Percentiles rank a stretch among this genome's conserved stretches.
Conservation (phyloP, 2,888 invertebrate species). For the Belgica antarctica region DNA sequence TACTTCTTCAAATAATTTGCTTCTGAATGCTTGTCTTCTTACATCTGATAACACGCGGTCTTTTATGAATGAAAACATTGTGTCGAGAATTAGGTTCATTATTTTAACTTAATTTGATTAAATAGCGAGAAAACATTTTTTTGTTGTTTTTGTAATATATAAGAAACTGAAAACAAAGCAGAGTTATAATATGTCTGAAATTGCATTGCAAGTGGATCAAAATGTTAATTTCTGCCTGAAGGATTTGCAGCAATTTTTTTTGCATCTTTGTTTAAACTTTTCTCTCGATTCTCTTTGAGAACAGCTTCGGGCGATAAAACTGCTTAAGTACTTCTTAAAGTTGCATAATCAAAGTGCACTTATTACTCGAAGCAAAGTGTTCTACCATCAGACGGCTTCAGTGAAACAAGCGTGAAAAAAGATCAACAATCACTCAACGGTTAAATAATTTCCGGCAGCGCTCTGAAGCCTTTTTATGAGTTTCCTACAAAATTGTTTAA, state of each 20-base stretch:
- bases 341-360: conserved; percentile 3
- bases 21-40: no score
- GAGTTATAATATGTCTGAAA: background rate
- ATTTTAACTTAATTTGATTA: conserved; percentile 36
- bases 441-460: conserved; percentile 11
- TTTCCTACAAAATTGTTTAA: background rate
- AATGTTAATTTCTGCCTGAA: background rate
- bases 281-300: no score
- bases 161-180: conserved; percentile 16
- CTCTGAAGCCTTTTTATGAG: no score
- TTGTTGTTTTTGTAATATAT: background rate
- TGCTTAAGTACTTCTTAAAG: background rate
- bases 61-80: conserved; percentile 32
- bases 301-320: no score
- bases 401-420: no score
- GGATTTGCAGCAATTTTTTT: no score
- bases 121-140: conserved; percentile 35
- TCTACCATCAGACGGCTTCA: no score
- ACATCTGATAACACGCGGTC: background rate
- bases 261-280: no score
- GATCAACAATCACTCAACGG: conserved; percentile 15
- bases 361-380: background rate
- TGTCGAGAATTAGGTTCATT: conserved; percentile 7
- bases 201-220: conserved; percentile 7
- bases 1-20: no score